Base-by-base conservation (phyloP, 2,113 vertebrate species). In the Brienomyrus longianalis region DNA sequence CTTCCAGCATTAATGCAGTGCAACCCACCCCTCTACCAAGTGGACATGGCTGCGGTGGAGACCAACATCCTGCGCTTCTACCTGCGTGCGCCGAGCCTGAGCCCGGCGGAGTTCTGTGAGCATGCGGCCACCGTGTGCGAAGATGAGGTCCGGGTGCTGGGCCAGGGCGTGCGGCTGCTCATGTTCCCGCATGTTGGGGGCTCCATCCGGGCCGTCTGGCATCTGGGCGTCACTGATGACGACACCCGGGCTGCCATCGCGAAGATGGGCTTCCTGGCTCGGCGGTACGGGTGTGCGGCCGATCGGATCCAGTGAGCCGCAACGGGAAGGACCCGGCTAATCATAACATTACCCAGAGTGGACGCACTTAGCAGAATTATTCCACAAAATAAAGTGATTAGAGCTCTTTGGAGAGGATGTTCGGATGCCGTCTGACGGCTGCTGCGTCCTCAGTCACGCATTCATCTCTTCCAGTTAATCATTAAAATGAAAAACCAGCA, bases 21-120 rank as follows among this genome's bases (percentile, higher is more conserved):
- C 90, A 91, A 93, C 1, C 95, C 94, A 0, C 91, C 95, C 0
- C 1, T 98, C 13, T 98, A 95, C 47, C 90, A 94, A 0, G 83
- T 97, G 11, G 93, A 92, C 90, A 92, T 95, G 23, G 52, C 91
- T 0, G 39, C 92, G 0, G 95, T 97, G 93, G 97, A 98, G 92
- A 98, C 97, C 6, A 97, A 97, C 94, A 96, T 97, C 0, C 90
- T 97, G 91, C 93, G 96, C 88, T 94, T 97, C 88, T 0, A 3
- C 3, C 0, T 94, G 0, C 66, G 9, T 3, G 94, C 91, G 35
- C 50, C 83, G 0, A 89, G 91, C 48, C 89, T 92, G 3, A 93
- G 91, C 17, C 94, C 97, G 0, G 0, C n/a, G 0, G 93, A 97
- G 66, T 96, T 97, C 92, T 98, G 98, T 0, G 11, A 89, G 3